Evolutionary conservation across 2,113 vertebrate species (phyloP), one percentile per base, ranked within the genome.

Genomic region (Atrichornis clamosus): DNA sequence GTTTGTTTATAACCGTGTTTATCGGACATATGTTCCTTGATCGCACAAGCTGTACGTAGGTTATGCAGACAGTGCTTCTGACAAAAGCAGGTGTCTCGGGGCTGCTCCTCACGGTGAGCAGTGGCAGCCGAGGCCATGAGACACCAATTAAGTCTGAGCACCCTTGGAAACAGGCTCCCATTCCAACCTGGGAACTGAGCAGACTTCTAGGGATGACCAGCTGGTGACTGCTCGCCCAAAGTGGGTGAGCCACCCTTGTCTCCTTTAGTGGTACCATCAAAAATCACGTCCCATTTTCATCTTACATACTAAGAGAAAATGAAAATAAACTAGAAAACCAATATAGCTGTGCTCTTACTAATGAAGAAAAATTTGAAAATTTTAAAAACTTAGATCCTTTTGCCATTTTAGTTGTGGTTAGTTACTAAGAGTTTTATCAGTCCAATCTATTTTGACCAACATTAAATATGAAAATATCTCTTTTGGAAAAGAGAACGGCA

Each of bases 41-140:
- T 73, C 79, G 49, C 44, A 56, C 27, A 83, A 79, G n/a, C 32
- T 3, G 0, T 64, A 69, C 75, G 46, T 18, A 87, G 55, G 58
- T 73, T 32, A n/a, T n/a, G 18, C 39, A 88, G 37, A 39, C 24
- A 68, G 49, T 20, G 44, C 49, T 63, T 75, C 33, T 68, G 27
- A 79, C 41, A 72, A 79, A 4, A 64, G 44, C 7, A 16, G 32
- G 18, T 2, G 0, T 72, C 62, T 78, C 0, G 0, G 12, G 39
- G 44, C 42, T 75, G 44, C 30, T 90, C 15, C 49, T 55, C 17
- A 11, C 49, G 16, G 35, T n/a, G 7, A 79, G n/a, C 41, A 81
- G n/a, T 9, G 10, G 60, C 69, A 65, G n/a, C n/a, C 28, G 15
- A 39, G 28, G 13, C 42, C 13, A 23, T 3, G 6, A 85, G 19